These are phyloP conservation scores for Drosophila kuntzei DNA, from an alignment of 2,888 invertebrate genomes.

Conservation along the genomic window DNA sequence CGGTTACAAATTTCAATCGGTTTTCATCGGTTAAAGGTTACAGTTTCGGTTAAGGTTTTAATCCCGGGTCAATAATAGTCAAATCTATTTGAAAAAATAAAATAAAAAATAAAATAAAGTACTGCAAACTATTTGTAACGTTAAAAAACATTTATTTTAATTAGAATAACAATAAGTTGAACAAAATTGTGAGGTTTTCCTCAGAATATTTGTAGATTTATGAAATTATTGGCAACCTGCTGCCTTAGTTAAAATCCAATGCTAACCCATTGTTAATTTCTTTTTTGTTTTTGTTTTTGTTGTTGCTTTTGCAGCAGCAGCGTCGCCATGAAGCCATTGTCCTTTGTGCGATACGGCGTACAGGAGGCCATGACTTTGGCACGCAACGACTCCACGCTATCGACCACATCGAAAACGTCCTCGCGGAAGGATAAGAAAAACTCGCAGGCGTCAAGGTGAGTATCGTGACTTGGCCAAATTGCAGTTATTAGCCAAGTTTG, in stretches of 20 bases:
- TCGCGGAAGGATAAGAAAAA: constrained; percentile 86
- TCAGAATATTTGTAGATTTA: neutral
- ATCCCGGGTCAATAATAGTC: too few species aligned
- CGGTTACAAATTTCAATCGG: too few species aligned
- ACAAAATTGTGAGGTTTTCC: neutral
- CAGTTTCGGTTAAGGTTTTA: too few species aligned
- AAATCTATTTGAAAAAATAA: too few species aligned
- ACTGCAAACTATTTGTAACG: too few species aligned
- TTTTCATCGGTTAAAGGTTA: too few species aligned
- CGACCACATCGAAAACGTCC: constrained; percentile 86
- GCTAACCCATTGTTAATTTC: constrained; percentile 28
- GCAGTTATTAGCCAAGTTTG: constrained; percentile 55
- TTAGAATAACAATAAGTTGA: neutral
- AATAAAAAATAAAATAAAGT: too few species aligned
- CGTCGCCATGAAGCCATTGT: constrained; percentile 89
- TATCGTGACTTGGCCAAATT: constrained; percentile 48
- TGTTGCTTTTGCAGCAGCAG: constrained; percentile 80
- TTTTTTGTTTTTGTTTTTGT: constrained; percentile 19
- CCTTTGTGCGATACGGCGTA: constrained; percentile 85
- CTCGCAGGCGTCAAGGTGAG: constrained; percentile 86
- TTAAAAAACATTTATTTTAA: too few species aligned
- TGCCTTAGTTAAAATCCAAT: neutral
- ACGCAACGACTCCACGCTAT: constrained; percentile 87
- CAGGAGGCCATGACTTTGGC: constrained; percentile 85
- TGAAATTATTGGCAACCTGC: neutral